Evolutionary conservation across 2,797 vertebrate species (phyloP), one percentile per base, ranked within the genome.

Genomic region (Poecilia wingei): DNA sequence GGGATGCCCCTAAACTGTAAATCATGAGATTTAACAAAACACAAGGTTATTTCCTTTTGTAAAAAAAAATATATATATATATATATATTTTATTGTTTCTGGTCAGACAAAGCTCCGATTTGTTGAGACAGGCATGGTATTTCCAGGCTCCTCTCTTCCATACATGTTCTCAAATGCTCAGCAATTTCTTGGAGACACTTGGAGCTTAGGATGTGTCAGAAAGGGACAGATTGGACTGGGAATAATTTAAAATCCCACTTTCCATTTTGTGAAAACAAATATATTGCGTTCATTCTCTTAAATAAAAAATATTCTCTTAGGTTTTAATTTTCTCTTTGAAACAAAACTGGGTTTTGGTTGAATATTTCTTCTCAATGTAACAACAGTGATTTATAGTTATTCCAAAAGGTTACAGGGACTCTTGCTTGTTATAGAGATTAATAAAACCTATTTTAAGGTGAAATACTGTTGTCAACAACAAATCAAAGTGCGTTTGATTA

Each of bases 41-140:
- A n/a, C 39, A 69, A 69, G 41, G 66, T 69, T n/a, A 45, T n/a
- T 69, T n/a, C 66, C 41, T 43, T n/a, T n/a, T 69, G 13, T 69
- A 31, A 59, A 59, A 59, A 59, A 22, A 5, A 16, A 47, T n/a
- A 7, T 36, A 20, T 31, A 31, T 31, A 31, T 31, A 20, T 0
- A 13, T 0, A 33, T 3, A 36, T 39, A 4, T 55, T 9, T 68
- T 66, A 20, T 64, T 64, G 16, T 20, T 39, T 39, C 33, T 39
- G 14, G 31, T 61, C 59, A 33, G 59, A 61, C 59, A 39, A 66
- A 66, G 22, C 33, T 66, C 10, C 41, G 4, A 69, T 25, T 41
- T 25, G 39, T 41, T 39, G 20, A 68, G 64, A 9, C 18, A 41
- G 64, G 3, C 18, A 22, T 43, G 10, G 9, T 41, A 25, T 68